Evolutionary conservation across 2,797 vertebrate species (phyloP).

Genomic region (Oreochromis mossambicus): DNA sequence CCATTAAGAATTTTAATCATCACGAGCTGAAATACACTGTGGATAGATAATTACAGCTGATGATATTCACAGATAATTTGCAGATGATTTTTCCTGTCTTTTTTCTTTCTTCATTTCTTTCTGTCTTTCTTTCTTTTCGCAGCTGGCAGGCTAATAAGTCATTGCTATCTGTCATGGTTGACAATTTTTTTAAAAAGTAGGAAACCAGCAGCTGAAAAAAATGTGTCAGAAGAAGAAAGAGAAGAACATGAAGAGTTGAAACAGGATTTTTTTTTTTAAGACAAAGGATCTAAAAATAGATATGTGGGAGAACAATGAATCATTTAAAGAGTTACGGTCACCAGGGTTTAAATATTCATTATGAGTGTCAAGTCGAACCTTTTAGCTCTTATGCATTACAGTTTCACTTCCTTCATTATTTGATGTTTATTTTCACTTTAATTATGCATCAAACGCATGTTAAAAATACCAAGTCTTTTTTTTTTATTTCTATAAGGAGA

Average conservation of each 20-base stretch:
- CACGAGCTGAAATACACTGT: conserved; percentile 39
- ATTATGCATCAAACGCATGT: conserved; percentile 59
- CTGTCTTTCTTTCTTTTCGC: neutral
- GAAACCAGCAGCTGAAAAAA: neutral
- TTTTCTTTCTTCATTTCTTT: neutral
- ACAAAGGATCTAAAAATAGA: conserved; percentile 67
- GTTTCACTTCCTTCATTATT: conserved; percentile 36
- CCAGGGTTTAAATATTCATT: conserved; percentile 67
- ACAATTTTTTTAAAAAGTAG: neutral
- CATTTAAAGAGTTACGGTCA: conserved; percentile 59
- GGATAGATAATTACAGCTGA: conserved; percentile 61
- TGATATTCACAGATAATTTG: conserved; percentile 64
- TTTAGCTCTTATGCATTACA: conserved; percentile 49
- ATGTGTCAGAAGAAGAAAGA: conserved; percentile 14
- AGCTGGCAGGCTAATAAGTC: neutral
- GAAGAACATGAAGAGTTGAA: conserved; percentile 35
- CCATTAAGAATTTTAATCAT: conserved; percentile 65
- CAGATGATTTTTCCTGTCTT: conserved; percentile 3
- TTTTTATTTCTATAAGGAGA: neutral
- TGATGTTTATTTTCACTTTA: conserved; percentile 60
- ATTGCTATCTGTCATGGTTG: conserved; percentile 13
- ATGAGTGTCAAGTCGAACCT: conserved; percentile 55
- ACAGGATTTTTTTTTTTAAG: neutral
- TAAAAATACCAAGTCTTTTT: conserved; percentile 32
- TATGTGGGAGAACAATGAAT: conserved; percentile 48